These are phyloP conservation scores for Napeogenes sylphis DNA, from an alignment of 2,888 invertebrate species.

Conservation along the genomic window DNA sequence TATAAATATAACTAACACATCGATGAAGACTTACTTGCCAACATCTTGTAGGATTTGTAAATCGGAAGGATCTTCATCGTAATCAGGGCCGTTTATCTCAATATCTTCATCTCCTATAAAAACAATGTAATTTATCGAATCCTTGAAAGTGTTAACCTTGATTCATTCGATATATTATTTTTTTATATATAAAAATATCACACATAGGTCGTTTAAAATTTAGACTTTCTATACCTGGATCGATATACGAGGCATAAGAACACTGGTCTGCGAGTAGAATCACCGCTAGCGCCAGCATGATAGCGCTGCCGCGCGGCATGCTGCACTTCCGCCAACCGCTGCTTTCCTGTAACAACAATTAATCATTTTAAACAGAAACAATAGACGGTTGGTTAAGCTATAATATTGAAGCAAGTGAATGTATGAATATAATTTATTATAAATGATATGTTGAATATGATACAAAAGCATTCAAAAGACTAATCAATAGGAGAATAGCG, in stretches of 20 bases:
- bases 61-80: constrained; percentile 82
- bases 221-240: constrained; percentile 49
- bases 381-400: no score
- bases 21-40: constrained; percentile 79
- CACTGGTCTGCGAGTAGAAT: constrained; percentile 65
- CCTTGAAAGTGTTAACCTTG: no score
- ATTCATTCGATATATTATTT: no score
- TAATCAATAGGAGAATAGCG: no score
- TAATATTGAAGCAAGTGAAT: no score
- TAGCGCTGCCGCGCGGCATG: constrained; percentile 73
- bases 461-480: no score
- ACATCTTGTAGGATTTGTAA: constrained; percentile 81
- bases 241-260: constrained; percentile 65
- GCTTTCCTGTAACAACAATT: constrained; percentile 34
- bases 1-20: background rate
- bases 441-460: no score
- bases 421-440: no score
- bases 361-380: background rate
- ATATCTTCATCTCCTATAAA: constrained; percentile 70
- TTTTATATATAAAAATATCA: no score
- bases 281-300: constrained; percentile 69
- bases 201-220: no score
- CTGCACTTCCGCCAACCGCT: constrained; percentile 60
- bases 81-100: constrained; percentile 72
- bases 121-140: background rate